phyloP scores from a whole-genome alignment of 2,797 vertebrate genomes.

The Acanthurus tractus region DNA sequence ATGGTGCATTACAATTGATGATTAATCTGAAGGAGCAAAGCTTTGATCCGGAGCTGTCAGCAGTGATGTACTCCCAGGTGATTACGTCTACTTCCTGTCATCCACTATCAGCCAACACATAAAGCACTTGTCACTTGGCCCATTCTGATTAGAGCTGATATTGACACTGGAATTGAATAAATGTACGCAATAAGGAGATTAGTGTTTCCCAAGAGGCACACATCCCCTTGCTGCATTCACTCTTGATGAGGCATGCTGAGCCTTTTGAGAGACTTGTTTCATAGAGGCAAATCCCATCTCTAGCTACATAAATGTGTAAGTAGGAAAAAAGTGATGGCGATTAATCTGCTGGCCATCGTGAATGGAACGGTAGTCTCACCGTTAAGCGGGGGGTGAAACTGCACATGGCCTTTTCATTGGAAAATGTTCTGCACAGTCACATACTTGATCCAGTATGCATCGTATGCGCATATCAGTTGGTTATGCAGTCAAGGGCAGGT shows the following conservation, averaged over 20 bases:
- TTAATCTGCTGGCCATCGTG: slow-evolving; percentile 61
- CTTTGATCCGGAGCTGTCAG: slow-evolving; percentile 77
- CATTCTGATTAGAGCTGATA: slow-evolving; percentile 77
- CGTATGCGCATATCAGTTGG: slow-evolving; percentile 30
- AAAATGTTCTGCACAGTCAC: slow-evolving; percentile 48
- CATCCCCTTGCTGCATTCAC: slow-evolving; percentile 61
- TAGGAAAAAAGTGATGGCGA: slow-evolving; percentile 56
- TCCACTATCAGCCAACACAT: slow-evolving; percentile 71
- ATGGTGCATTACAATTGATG: slow-evolving; percentile 53
- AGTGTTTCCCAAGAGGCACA: slow-evolving; percentile 77
- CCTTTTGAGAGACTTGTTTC: slow-evolving; percentile 66
- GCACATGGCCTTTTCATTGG: slow-evolving; percentile 27
- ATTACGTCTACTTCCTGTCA: slow-evolving; percentile 77
- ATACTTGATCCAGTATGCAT: slow-evolving; percentile 55
- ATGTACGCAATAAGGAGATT: slow-evolving; percentile 81
- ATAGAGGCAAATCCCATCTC: slow-evolving; percentile 69
- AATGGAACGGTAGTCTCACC: slow-evolving; percentile 43
- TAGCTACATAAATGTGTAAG: slow-evolving; percentile 61
- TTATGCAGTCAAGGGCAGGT: slow-evolving; percentile 22
- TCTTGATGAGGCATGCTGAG: slow-evolving; percentile 67
- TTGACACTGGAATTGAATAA: slow-evolving; percentile 83
- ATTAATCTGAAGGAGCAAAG: slow-evolving; percentile 71
- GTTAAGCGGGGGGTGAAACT: slow-evolving; percentile 44
- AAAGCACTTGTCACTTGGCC: slow-evolving; percentile 74
- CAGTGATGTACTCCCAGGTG: slow-evolving; percentile 75